Evolutionary conservation across 92 coral and sea anemone species (phyloP), one percentile per base, ranked within the genome.

Genomic region (Palythoa heliodiscus): DNA sequence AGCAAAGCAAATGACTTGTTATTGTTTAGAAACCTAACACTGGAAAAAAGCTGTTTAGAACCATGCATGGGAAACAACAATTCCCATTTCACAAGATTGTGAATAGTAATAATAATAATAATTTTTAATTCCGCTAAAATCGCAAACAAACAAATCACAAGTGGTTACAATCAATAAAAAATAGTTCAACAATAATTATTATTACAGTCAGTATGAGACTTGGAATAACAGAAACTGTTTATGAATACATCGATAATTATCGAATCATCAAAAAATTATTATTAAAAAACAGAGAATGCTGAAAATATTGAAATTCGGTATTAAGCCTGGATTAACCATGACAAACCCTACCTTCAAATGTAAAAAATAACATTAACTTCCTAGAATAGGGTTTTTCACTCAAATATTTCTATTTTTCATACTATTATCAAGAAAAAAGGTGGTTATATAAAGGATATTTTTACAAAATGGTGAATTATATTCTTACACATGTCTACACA

Each of bases 1-100:
- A n/a, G n/a, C n/a, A n/a, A n/a, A n/a, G n/a, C n/a, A n/a, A n/a
- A 58, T 58, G 69, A 61, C 69, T 61, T 61, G 69, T 61, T 61
- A 61, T 61, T 61, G 69, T 61, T 61, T 61, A 61, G 69, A 61
- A 61, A 61, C 69, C 69, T 61, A 61, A 61, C 69, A 61, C 69
- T 61, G 69, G 69, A 61, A 61, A 61, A n/a, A 61, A n/a, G 69
- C 68, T 61, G 68, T 61, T 61, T 61, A 61, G 68, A 61, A 61
- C 69, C 69, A 61, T 61, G 69, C 68, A 61, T 61, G 69, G 69
- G 69, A 61, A 61, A 61, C 69, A 61, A 61, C 69, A 61, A 61
- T 61, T 61, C 69, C 69, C 69, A 61, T 61, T 61, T 61, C 29
- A 61, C 69, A 61, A 61, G 25, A 61, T 17, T 61, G 69, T 61